phyloP scores from a whole-genome alignment of 2,888 invertebrate species.

The Apoda limacodes region DNA sequence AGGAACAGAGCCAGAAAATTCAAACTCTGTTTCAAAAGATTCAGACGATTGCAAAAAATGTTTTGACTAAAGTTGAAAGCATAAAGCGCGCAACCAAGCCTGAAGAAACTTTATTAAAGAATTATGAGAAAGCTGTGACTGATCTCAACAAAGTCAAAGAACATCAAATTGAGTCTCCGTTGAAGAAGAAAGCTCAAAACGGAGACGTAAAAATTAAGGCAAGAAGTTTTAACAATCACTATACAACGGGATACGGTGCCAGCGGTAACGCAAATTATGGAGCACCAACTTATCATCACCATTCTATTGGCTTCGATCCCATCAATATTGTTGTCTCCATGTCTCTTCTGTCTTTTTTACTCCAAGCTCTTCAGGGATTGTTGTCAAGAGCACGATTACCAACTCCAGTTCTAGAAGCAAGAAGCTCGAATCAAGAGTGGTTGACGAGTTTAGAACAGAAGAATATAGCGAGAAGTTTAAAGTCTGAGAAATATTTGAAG shows the following conservation, averaged over 20 bases:
- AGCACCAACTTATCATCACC: conserved; percentile 49
- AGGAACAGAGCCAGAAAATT: conserved; percentile 52
- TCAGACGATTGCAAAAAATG: conserved; percentile 47
- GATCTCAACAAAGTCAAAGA: conserved; percentile 20
- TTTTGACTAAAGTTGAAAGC: conserved; percentile 42
- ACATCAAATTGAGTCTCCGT: conserved; percentile 44
- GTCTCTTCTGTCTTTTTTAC: conserved; percentile 53
- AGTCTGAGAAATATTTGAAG: conserved; percentile 34
- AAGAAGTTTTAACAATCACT: conserved; percentile 44
- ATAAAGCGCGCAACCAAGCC: conserved; percentile 36
- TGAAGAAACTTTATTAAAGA: no score
- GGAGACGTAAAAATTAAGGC: conserved; percentile 24
- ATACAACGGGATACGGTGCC: conserved; percentile 42
- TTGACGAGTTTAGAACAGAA: conserved; percentile 34
- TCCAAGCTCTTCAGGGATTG: conserved; percentile 58
- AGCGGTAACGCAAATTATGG: conserved; percentile 41
- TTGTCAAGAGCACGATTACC: conserved; percentile 42
- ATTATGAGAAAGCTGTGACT: no score
- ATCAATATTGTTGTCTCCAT: conserved; percentile 60
- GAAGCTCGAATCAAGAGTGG: conserved; percentile 36
- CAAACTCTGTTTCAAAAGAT: conserved; percentile 46
- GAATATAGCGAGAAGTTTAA: conserved; percentile 19
- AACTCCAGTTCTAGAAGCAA: conserved; percentile 51
- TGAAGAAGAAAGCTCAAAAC: conserved; percentile 25
- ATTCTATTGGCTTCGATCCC: conserved; percentile 64